Evolutionary conservation across 2,888 invertebrate species (phyloP), one percentile per base, ranked within the genome.

Genomic region (Dryococelus australis): DNA sequence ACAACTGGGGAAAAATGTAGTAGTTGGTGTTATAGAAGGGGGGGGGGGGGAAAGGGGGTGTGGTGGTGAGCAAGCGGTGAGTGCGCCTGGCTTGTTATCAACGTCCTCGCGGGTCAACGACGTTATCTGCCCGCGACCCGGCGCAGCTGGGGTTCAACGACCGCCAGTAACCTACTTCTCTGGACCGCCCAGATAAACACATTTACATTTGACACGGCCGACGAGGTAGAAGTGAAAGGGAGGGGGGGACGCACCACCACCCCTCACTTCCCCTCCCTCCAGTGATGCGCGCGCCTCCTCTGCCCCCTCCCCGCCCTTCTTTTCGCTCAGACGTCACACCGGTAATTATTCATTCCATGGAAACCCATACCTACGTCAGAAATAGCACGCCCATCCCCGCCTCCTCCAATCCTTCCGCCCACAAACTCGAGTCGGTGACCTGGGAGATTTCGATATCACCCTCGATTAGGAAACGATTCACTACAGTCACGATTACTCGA

Each of bases 201-300:
- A 65, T 65, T 65, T 65, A 65, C 85, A 85, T 84, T 43, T 35
- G 43, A 43, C 35, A 84, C 24, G 81, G 83, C 16, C 43, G 85
- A 27, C 20, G 53, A 0, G 84, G 53, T n/a, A 0, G 86, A 78
- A 35, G n/a, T n/a, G 79, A 20, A 35, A 20, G 16, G 79, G 43
- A 43, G 13, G 86, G 28, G 35, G 65, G 86, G 65, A 78, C 86
- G n/a, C n/a, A n/a, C n/a, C 43, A 78, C 86, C 79, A 43, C 85
- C 85, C 8, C 24, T 27, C 53, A n/a, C n/a, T n/a, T n/a, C n/a
- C 0, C 35, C 43, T 13, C 12, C 27, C 27, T 16, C 84, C 27
- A 35, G 43, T n/a, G 10, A 47, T 43, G n/a, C n/a, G n/a, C n/a
- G n/a, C n/a, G n/a, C n/a, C n/a, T n/a, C n/a, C n/a, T n/a, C n/a